Conservation (phyloP, 2,113 vertebrate genomes). For the Dolichotis patagonum region DNA sequence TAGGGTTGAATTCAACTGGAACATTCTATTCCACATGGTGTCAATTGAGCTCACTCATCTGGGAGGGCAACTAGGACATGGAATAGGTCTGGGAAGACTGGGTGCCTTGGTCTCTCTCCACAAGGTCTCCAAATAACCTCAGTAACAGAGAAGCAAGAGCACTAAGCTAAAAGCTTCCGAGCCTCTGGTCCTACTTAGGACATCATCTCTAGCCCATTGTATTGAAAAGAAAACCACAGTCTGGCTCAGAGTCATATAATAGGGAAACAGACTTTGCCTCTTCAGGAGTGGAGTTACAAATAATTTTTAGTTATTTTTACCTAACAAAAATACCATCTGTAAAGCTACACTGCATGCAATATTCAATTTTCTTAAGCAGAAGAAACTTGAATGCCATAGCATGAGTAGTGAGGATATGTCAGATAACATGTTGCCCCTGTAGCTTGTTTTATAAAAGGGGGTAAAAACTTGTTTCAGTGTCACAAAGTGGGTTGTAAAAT, state of each 20-base stretch:
- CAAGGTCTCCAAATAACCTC: background rate
- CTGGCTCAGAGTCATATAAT: background rate
- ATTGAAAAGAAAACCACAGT: background rate
- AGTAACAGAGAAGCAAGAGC: background rate
- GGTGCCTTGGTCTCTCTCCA: background rate
- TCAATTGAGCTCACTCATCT: background rate
- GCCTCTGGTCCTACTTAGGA: background rate
- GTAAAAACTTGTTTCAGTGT: background rate
- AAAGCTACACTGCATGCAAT: slow-evolving; percentile 37
- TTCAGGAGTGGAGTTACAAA: background rate
- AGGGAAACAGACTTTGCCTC: background rate
- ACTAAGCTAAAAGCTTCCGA: background rate
- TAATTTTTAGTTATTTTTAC: background rate
- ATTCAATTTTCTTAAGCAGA: background rate
- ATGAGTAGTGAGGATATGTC: background rate
- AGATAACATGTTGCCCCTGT: background rate
- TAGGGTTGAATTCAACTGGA: background rate
- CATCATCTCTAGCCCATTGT: background rate
- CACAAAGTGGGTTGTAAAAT: background rate
- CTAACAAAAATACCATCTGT: background rate
- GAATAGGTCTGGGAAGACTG: background rate
- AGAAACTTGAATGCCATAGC: slow-evolving; percentile 60
- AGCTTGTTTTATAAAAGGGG: background rate
- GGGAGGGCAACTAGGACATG: background rate
- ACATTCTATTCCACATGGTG: background rate